Percentiles rank a stretch among this genome's conserved stretches.
These are phyloP conservation scores for Hetaerina americana DNA, from an alignment of 1,140 invertebrate genomes.

Conservation along the genomic window DNA sequence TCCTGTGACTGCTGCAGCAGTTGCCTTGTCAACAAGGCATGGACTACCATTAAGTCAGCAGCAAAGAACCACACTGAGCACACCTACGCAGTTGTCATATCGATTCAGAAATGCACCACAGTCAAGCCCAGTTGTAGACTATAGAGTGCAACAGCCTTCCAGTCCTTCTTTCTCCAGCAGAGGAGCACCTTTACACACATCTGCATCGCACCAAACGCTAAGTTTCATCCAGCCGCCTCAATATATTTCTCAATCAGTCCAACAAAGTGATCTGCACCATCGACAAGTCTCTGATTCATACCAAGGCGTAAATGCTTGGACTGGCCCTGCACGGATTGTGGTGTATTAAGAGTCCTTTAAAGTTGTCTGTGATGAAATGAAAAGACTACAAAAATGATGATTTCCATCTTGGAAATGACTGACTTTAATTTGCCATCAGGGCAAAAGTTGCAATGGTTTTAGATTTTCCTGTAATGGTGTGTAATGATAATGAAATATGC, in stretches of 20 bases:
- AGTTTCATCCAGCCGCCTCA: not conserved
- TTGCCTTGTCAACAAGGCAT: not conserved
- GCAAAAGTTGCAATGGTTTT: not conserved
- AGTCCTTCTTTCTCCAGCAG: not conserved
- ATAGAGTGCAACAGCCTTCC: not conserved
- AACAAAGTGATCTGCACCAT: not conserved
- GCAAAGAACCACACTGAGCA: not conserved
- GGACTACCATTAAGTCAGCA: not conserved
- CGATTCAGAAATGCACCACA: not conserved
- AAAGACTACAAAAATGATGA: not conserved
- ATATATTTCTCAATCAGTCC: not conserved
- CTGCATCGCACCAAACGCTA: not conserved
- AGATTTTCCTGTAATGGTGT: not conserved
- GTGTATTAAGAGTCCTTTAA: not conserved
- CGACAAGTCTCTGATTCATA: not conserved
- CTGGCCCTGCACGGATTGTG: not conserved
- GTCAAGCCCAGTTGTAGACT: not conserved
- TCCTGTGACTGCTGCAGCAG: not conserved
- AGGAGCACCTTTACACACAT: not conserved
- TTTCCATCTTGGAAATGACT: not conserved
- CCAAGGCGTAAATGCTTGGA: not conserved
- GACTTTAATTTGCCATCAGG: not conserved
- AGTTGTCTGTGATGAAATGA: not conserved
- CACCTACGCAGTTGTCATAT: not conserved
- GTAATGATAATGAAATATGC: not conserved